Evolutionary conservation across 2,888 invertebrate genomes (phyloP), one percentile per base, ranked within the genome.

Genomic region (Eristalis intricaria): DNA sequence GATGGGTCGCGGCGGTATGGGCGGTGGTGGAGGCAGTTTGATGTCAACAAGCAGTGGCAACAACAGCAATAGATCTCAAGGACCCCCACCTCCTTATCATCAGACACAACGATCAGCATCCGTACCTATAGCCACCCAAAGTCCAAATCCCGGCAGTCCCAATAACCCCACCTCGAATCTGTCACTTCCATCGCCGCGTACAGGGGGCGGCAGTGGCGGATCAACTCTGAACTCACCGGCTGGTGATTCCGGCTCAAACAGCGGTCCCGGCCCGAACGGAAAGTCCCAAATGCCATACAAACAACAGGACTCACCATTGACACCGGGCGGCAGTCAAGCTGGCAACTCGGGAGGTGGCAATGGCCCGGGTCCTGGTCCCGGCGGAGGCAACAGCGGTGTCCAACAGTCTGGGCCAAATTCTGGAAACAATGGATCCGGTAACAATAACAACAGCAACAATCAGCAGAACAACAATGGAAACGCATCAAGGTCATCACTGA

Each of bases 71-170:
- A 92, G 95, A 79, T 93, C 94, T 89, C 96, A 96, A 93, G 96
- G 96, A 5, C 96, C 96, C n/a, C 96, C 96, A 23, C 96, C 96
- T 15, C 96, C 96, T 56, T 96, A 96, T 92, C 96, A 96, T 92
- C 96, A 95, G 91, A 95, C 96, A 29, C 95, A 95, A 78, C 94
- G 96, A 84, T 96, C 96, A 76, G 96, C 96, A 43, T 96, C 96
- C 89, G 96, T 96, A 88, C 96, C 96, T 61, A 96, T 96, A 89
- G 96, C 96, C 56, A 94, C 96, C 90, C 95, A 96, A 90, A 96
- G 96, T 90, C 96, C 96, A 13, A 96, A 95, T 92, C 96, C 96
- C 0, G 94, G 95, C 64, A 96, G 96, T 89, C 96, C 96, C 1
- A 96, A 96, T 89, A 96, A 96, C 91, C 95, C 95, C 64, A 95